phyloP scores from a whole-genome alignment of 2,113 vertebrate species.

The Vidua chalybeata region DNA sequence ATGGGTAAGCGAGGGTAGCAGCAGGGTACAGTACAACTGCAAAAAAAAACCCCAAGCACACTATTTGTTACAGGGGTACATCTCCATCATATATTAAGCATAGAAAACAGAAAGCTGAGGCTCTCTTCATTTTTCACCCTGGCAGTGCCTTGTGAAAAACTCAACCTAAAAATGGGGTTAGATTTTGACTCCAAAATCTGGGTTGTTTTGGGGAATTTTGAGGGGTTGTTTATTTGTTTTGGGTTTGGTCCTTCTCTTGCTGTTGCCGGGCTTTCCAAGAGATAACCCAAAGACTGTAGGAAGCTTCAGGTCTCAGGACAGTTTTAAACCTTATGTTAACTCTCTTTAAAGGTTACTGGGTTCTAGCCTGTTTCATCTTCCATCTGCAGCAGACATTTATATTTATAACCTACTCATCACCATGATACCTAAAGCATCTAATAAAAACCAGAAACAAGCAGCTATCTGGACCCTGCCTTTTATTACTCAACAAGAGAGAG shows the following conservation, averaged over 20 bases:
- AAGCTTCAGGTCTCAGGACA: background rate
- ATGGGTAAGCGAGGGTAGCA: accelerated
- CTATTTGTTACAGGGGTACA: background rate
- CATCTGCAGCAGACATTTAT: background rate
- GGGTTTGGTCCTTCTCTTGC: background rate
- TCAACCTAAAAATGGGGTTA: background rate
- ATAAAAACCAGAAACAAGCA: slow-evolving; percentile 4
- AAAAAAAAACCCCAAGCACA: background rate
- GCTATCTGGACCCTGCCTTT: background rate
- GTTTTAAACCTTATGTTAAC: background rate
- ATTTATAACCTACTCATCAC: background rate
- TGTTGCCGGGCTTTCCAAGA: background rate
- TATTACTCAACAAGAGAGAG: background rate
- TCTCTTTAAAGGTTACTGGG: background rate
- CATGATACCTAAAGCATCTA: background rate
- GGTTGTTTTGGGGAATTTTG: background rate
- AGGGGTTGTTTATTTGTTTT: background rate
- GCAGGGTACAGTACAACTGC: background rate
- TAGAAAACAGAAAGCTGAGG: background rate
- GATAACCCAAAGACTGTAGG: background rate
- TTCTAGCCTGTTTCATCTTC: background rate
- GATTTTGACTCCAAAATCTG: background rate
- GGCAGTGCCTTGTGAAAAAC: background rate
- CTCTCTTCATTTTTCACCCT: background rate
- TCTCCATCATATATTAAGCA: background rate